Evolutionary conservation across 2,888 invertebrate species (phyloP), one percentile per base, ranked within the genome.

Genomic region (Aphidoletes aphidimyza): DNA sequence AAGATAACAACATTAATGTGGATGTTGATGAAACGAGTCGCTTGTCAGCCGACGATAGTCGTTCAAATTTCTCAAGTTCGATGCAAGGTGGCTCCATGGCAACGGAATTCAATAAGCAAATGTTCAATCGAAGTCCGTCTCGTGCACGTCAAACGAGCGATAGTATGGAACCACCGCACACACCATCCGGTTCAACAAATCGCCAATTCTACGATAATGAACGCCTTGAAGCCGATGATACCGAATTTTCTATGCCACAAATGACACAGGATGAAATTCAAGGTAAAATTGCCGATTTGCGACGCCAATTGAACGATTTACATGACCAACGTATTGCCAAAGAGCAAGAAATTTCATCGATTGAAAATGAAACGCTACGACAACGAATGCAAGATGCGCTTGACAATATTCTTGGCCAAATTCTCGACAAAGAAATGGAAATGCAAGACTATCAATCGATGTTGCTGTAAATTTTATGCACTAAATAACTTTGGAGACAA

Each of bases 321-420:
- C 94, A 94, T 87, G 92, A 93, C 54, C 92, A 95, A 84, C 91
- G 95, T 85, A 92, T 94, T 85, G 93, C 95, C 87, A 96, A 96
- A 86, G 96, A 97, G 87, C 92, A 93, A 86, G 96, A 97, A 89
- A 94, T 97, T 86, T 93, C 94, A 34, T 94, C 94, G 83, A 96
- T 97, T 88, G 96, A 97, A 88, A 97, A 97, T 89, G 91, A 94
- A 86, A 95, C 96, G 17, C 89, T 97, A 19, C 91, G 95, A 83
- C 95, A 96, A 89, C 91, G 97, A 84, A 95, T 98, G 89, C 94
- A 95, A 88, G 94, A 95, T 86, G 94, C 94, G 84, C 90, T 97
- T 37, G 95, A 97, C 86, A 93, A 94, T 87, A 90, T 97, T 17
- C 92, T 95, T 86, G 94, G 95, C 87, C 95, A 96, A 88, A 94